Evolutionary conservation across 2,113 vertebrate species (phyloP).

Genomic region (Microcebus jonahi): DNA sequence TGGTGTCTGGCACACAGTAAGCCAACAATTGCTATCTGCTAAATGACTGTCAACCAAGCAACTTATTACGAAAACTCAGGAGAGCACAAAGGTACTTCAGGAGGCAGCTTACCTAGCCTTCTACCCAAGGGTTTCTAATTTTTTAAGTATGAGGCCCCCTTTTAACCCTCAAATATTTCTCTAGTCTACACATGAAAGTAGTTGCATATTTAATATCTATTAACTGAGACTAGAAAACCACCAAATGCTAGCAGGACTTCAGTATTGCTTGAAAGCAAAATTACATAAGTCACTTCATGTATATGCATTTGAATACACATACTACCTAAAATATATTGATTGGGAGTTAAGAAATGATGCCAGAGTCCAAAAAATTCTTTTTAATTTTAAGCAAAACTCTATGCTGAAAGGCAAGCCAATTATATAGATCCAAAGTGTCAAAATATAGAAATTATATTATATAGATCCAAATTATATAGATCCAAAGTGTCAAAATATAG

Average conservation of each 20-base stretch:
- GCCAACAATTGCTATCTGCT: neutral
- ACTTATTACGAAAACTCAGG: neutral
- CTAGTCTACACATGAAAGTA: neutral
- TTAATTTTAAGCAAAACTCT: neutral
- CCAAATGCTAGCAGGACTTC: neutral
- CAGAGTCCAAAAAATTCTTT: neutral
- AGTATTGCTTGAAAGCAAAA: neutral
- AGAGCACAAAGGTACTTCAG: neutral
- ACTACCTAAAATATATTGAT: neutral
- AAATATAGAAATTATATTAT: neutral
- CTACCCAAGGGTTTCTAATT: neutral
- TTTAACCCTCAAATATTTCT: constrained; percentile 2
- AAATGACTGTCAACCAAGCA: neutral
- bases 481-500: neutral
- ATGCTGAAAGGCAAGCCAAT: neutral
- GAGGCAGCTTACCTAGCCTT: neutral
- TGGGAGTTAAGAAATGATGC: neutral
- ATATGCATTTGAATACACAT: neutral
- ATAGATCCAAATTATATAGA: neutral
- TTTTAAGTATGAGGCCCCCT: neutral
- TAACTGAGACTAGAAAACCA: neutral
- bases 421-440: neutral
- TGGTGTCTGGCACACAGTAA: rapidly evolving
- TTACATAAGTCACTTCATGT: neutral
- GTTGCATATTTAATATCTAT: neutral